These are phyloP conservation scores for Cylindroiulus punctatus DNA, from an alignment of 2,888 invertebrate genomes.

Conservation along the genomic window DNA sequence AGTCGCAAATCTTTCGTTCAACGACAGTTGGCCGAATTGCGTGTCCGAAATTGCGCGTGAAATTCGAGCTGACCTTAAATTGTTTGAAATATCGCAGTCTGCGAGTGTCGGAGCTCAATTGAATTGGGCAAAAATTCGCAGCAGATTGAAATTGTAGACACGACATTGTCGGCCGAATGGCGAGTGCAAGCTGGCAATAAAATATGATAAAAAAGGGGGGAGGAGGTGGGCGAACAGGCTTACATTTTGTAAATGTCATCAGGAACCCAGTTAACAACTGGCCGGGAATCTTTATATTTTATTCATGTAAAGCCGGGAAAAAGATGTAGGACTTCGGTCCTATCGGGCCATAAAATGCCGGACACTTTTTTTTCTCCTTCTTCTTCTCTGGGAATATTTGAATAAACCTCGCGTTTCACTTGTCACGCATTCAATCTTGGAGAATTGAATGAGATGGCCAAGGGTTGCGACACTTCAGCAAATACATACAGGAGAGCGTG, in stretches of 20 bases:
- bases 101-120: not conserved
- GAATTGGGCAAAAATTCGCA: not conserved
- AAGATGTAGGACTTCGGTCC: not conserved
- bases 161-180: not conserved
- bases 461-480: not conserved
- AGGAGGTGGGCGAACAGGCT: not conserved
- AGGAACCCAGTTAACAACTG: constrained; percentile 21
- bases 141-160: constrained; percentile 16
- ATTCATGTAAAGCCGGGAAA: constrained; percentile 23
- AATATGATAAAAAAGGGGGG: not conserved
- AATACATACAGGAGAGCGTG: not conserved
- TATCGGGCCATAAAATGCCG: not conserved
- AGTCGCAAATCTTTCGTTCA: too few species aligned
- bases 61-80: too few species aligned
- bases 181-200: not conserved
- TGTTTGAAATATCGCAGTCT: not conserved
- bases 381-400: not conserved
- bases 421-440: constrained; percentile 17
- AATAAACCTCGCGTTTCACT: constrained; percentile 20
- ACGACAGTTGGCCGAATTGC: too few species aligned
- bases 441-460: not conserved
- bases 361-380: not conserved
- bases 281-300: constrained; percentile 3
- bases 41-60: too few species aligned
- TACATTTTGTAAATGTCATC: constrained; percentile 13